Evolutionary conservation across 2,888 invertebrate species (phyloP), one percentile per base, ranked within the genome.

Genomic region (Malachius bipustulatus): DNA sequence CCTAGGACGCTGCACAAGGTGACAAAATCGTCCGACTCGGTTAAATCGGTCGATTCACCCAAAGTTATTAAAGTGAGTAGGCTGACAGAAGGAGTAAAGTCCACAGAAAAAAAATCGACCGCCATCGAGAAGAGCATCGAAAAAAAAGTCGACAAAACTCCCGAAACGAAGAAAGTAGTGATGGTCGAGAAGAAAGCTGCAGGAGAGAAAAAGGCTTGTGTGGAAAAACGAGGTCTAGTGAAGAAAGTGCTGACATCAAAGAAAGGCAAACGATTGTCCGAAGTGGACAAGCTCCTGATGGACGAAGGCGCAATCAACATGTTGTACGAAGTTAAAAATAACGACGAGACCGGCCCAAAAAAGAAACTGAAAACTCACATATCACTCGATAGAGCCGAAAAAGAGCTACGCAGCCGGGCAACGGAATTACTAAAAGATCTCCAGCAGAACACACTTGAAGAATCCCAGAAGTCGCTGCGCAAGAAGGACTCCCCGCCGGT

Each of bases 281-380:
- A 88, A 64, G 70, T 88, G 34, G 84, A 85, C 50, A 75, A 69
- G 39, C 59, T 88, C 33, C 63, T 88, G 40, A 82, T 81, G 63
- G 88, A 88, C 56, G 88, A 88, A 55, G 87, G 88, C 1, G 85
- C 87, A 2, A 79, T 83, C 2, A 87, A 87, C 59, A 80, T 88
- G 75, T 66, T 88, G 27, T 83, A 82, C 52, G 79, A 83, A 13
- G 71, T 87, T 1, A 82, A 84, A 48, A 65, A 60, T 35, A 64
- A 53, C 14, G 29, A 42, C 9, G 39, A 45, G 8, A 30, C 42
- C 1, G 38, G 37, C n/a, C 48, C 43, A 29, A 57, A 52, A 36
- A 53, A 50, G 39, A 47, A 46, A 26, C 47, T 45, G 9, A 52
- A 52, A 41, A 47, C 50, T 14, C 48, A 54, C 2, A 52, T 58